A percentile compares a stretch with the other conserved stretches of the same genome.
These are phyloP conservation scores for Psittacula echo DNA, from an alignment of 2,797 vertebrate genomes.

Conservation along the genomic window DNA sequence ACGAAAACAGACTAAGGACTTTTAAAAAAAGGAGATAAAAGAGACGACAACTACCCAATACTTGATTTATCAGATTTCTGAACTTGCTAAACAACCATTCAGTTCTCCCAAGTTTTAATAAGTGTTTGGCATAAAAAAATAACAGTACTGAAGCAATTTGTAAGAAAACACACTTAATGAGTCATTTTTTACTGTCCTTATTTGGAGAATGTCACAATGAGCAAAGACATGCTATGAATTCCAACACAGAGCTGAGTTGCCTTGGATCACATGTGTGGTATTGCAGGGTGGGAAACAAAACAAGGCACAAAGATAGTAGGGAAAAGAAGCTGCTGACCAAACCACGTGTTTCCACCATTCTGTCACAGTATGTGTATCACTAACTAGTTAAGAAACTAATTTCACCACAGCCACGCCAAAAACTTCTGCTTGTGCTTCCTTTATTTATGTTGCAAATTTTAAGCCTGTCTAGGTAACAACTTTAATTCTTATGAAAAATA, in stretches of 20 bases:
- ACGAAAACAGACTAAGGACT: neutral
- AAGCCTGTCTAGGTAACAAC: neutral
- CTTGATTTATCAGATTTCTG: neutral
- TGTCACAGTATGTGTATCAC: neutral
- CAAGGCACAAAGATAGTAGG: neutral
- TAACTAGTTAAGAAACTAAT: neutral
- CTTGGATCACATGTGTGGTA: neutral
- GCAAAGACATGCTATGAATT: neutral
- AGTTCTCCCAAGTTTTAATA: neutral
- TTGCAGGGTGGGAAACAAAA: fast-evolving
- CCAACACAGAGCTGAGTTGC: neutral
- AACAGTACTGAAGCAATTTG: neutral
- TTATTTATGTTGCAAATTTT: neutral
- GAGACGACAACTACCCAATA: neutral
- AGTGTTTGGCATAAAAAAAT: neutral
- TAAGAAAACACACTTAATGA: neutral
- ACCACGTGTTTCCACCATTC: neutral
- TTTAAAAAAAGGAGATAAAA: neutral
- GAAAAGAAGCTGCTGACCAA: neutral
- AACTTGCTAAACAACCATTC: neutral
- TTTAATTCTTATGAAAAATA: neutral
- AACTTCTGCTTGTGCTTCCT: neutral
- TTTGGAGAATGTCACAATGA: neutral
- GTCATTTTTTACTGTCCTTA: neutral
- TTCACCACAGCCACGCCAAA: neutral